phyloP scores from a whole-genome alignment of 2,888 invertebrate genomes.

The Oegoconia quadripuncta region DNA sequence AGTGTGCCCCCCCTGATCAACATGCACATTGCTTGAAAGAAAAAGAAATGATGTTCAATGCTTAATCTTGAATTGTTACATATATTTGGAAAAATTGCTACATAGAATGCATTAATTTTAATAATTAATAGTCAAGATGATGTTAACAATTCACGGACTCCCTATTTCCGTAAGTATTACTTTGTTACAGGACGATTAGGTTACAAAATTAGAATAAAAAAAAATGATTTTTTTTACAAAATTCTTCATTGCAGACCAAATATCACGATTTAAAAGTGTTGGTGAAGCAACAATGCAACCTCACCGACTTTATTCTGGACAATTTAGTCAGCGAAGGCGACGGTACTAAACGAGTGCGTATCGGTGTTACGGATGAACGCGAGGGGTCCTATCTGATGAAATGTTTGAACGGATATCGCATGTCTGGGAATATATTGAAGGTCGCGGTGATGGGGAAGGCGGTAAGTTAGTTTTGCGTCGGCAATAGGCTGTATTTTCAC shows the following conservation, averaged over 20 bases:
- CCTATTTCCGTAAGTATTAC: slow-evolving; percentile 43
- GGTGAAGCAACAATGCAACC: slow-evolving; percentile 53
- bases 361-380: slow-evolving; percentile 51
- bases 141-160: slow-evolving; percentile 62
- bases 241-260: slow-evolving; percentile 43
- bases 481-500: neutral
- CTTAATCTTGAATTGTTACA: too few species aligned
- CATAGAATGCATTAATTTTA: too few species aligned
- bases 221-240: neutral
- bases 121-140: too few species aligned
- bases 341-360: slow-evolving; percentile 53
- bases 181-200: neutral
- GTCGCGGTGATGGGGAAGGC: slow-evolving; percentile 48
- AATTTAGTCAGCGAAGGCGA: slow-evolving; percentile 43
- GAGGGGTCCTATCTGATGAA: slow-evolving; percentile 55
- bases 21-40: too few species aligned
- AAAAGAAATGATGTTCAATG: too few species aligned
- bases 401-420: slow-evolving; percentile 50
- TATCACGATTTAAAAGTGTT: slow-evolving; percentile 56
- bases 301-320: slow-evolving; percentile 59
- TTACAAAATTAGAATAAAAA: neutral
- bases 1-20: too few species aligned
- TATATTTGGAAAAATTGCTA: too few species aligned
- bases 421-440: slow-evolving; percentile 43
- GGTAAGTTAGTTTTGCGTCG: slow-evolving; percentile 21